Evolutionary conservation across 2,888 invertebrate species (phyloP), one percentile per base, ranked within the genome.

Genomic region (Eulithis prunata): DNA sequence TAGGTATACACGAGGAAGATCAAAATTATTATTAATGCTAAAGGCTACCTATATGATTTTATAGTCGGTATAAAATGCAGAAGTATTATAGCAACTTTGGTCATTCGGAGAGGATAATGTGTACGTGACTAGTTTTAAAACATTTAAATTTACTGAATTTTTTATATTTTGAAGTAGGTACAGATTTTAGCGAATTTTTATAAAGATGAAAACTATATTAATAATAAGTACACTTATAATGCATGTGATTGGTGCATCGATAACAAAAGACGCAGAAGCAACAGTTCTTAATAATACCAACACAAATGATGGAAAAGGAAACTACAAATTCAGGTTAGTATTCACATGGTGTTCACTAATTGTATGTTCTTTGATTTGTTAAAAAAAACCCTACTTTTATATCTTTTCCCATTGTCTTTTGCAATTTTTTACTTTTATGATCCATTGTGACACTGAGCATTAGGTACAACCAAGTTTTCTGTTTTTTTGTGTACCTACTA

Each of bases 281-380:
- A 49, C 62, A 51, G 73, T 73, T 57, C 36, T 69, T 56, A 21
- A 54, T 13, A 68, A 75, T 45, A 61, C 72, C 10, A 72, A 72
- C 53, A 67, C 49, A 53, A 74, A 68, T 58, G 72, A 77, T 61
- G 77, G 72, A 12, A 70, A 55, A 11, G 78, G 79, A 47, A 75
- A 78, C 57, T 70, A 72, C 32, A 57, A 59, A 47, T 64, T 71
- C 53, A 64, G 69, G 62, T 68, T 57, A 64, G 47, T 46, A 6
- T 46, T 46, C 5, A 47, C 13, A 5, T 47, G 13, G 6, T 8
- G 5, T 47, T 10, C 1, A 41, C 10, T 41, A 8, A 0, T 10
- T 41, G 6, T 32, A 32, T 32, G 32, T 5, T 32, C 5, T 5
- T 32, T 5, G 4, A 32, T 32, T 32, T 32, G 0, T 32, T 32